Evolutionary conservation across 2,113 vertebrate genomes (phyloP).

Genomic region (Trochalopteron elliotii): DNA sequence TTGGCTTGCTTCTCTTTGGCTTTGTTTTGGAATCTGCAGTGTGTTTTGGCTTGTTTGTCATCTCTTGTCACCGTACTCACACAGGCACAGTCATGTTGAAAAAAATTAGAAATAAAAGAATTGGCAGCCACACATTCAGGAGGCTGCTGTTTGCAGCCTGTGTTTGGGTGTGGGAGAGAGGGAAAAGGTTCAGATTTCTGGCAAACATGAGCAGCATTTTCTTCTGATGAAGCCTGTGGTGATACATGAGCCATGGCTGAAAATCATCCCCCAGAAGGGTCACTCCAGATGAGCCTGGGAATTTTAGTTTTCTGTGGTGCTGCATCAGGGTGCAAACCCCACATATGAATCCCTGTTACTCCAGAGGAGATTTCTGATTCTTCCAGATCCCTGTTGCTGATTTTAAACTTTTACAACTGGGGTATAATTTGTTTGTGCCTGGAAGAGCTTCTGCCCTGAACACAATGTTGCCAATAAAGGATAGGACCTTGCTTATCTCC

Average conservation of each 20-base stretch:
- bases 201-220: background rate
- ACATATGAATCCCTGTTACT: background rate
- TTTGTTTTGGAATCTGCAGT: too few species aligned
- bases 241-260: background rate
- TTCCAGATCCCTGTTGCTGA: background rate
- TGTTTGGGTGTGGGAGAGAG: background rate
- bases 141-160: background rate
- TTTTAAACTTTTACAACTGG: background rate
- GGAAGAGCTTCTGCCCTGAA: background rate
- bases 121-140: rapidly evolving
- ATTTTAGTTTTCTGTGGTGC: background rate
- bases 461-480: rapidly evolving
- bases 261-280: background rate
- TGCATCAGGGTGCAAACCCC: background rate
- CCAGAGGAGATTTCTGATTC: background rate
- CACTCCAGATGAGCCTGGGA: background rate
- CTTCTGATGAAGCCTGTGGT: background rate
- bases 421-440: background rate
- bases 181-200: background rate
- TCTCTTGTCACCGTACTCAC: rapidly evolving
- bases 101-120: background rate
- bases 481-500: background rate
- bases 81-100: rapidly evolving
- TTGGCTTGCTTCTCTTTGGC: background rate
- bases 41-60: background rate